Conservation (phyloP, 1,140 invertebrate species). For the Penaeus indicus region DNA sequence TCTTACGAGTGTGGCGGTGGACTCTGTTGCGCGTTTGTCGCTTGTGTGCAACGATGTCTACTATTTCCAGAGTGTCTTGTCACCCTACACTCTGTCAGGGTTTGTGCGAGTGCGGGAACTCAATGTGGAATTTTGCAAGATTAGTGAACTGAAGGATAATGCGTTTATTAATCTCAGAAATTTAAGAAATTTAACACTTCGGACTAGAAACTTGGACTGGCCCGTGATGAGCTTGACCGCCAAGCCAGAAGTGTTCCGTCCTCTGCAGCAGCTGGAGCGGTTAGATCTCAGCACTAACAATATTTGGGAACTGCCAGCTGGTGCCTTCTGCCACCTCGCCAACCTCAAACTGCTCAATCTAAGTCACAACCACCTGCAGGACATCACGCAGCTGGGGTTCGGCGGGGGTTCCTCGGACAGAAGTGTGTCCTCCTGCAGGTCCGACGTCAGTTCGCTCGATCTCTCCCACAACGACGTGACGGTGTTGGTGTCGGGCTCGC, state of each 20-base stretch:
- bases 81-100: slow-evolving; percentile 51
- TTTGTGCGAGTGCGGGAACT: slow-evolving; percentile 58
- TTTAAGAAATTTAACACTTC: slow-evolving; percentile 78
- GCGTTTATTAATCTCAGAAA: slow-evolving; percentile 78
- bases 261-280: slow-evolving; percentile 76
- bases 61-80: slow-evolving; percentile 52
- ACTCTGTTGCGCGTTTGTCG: slow-evolving; percentile 45
- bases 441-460: slow-evolving; percentile 80
- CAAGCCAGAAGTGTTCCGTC: slow-evolving; percentile 80
- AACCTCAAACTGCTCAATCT: slow-evolving; percentile 85
- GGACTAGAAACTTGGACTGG: slow-evolving; percentile 86
- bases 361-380: slow-evolving; percentile 83
- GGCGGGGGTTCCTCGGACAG: slow-evolving; percentile 79
- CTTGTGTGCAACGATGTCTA: slow-evolving; percentile 60
- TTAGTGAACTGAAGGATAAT: slow-evolving; percentile 72
- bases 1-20: slow-evolving; percentile 52
- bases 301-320: slow-evolving; percentile 77
- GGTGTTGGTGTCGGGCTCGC: slow-evolving; percentile 75
- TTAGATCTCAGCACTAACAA: slow-evolving; percentile 79
- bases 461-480: slow-evolving; percentile 78
- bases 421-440: slow-evolving; percentile 72
- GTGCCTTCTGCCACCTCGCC: slow-evolving; percentile 73
- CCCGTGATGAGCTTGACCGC: slow-evolving; percentile 78
- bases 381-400: slow-evolving; percentile 82
- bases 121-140: slow-evolving; percentile 62